Evolutionary conservation across 37 sponge, comb jelly and placozoan species (phyloP).

Genomic region (Ephydatia muelleri): DNA sequence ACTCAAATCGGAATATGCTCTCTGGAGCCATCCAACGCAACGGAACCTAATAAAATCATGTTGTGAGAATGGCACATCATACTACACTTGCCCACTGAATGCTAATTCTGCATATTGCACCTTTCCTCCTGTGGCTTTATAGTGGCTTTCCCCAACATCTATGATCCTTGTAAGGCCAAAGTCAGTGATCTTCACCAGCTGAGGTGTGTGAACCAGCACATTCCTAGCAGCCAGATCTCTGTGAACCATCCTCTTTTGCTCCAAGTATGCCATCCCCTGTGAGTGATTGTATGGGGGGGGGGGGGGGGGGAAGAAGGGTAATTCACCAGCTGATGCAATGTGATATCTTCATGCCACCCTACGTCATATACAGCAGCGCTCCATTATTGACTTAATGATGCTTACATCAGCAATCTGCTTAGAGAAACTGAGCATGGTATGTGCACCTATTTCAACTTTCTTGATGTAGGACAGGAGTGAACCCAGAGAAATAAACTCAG

Average conservation of each 20-base stretch:
- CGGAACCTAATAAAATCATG: constrained; percentile 71
- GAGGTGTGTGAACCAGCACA: constrained; percentile 82
- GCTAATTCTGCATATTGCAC: too few relatives aligned
- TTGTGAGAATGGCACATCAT: background rate
- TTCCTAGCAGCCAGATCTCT: constrained; percentile 92
- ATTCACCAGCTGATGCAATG: too few relatives aligned
- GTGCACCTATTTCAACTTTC: too few relatives aligned
- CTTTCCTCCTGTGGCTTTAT: constrained; percentile 69
- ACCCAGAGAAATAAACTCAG: constrained; percentile 86
- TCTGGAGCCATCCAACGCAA: constrained; percentile 93
- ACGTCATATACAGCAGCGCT: too few relatives aligned
- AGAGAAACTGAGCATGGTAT: constrained; percentile 66
- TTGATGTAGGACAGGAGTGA: constrained; percentile 86
- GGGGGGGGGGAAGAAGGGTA: too few relatives aligned
- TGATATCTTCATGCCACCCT: too few relatives aligned
- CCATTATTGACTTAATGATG: too few relatives aligned
- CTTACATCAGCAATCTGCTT: constrained; percentile 76
- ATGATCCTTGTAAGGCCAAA: constrained; percentile 90
- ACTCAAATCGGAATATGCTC: constrained; percentile 57
- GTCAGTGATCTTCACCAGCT: constrained; percentile 90
- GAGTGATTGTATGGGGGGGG: background rate
- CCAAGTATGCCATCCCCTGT: constrained; percentile 93
- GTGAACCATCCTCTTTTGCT: constrained; percentile 84
- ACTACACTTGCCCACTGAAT: too few relatives aligned
- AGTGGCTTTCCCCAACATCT: constrained; percentile 74